Base-by-base conservation (phyloP, 2,113 vertebrate genomes). In the Sander vitreus region DNA sequence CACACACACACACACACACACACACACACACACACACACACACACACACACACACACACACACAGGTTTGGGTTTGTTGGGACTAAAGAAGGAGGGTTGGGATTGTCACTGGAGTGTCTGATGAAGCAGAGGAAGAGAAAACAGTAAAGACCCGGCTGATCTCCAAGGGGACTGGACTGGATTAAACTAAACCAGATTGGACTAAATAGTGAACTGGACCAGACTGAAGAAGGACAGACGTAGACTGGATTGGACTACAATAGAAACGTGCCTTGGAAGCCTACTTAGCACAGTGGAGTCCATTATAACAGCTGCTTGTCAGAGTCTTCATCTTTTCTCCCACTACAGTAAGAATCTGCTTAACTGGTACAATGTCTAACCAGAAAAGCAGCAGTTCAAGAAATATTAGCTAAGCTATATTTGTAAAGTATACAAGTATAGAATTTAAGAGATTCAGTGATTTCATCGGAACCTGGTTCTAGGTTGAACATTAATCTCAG, bases 31-130 rank as follows among this genome's bases (percentile, higher is more conserved):
- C 74, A 5, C 58, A 68, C 62, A 64, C 64, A 45, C 63, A 54
- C 81, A 68, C 72, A 85, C 55, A 78, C 75, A 85, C 87, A 30
- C 79, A 80, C 77, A 36, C 43, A 71, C 63, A 81, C 75, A 81
- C 47, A 78, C 18, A 50, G 65, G 70, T 63, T 72, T 23, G 25
- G 84, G 68, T 73, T 63, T 25, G 58, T 16, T 14, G 71, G 79
- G 78, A 74, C n/a, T 63, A 16, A 16, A 68, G 18, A 0, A 58
- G 71, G 63, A 76, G 71, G 75, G 48, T 68, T 80, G 86, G 89
- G 89, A 90, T 92, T 92, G 89, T 92, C 91, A 84, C 83, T 76
- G 79, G 83, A 86, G 84, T 78, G 79, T 92, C 65, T 78, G 79
- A 81, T 76, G 72, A 85, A 78, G 88, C 57, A 57, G 73, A 64